Percentiles rank a stretch among this genome's conserved stretches.
phyloP scores from a whole-genome alignment of 2,113 vertebrate genomes.

The Epinephelus cyanopodus region DNA sequence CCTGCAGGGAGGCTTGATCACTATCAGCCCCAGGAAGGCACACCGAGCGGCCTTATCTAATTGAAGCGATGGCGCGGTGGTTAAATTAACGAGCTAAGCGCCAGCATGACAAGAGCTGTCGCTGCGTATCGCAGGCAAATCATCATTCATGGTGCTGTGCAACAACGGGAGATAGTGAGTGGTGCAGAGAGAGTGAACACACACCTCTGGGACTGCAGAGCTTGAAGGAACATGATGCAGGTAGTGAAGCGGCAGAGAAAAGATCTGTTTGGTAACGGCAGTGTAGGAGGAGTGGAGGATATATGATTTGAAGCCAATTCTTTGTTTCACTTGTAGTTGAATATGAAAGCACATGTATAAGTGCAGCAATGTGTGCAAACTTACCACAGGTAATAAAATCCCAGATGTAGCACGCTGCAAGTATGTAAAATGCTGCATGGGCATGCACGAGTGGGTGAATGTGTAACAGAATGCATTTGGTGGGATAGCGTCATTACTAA shows the following conservation, averaged over 20 bases:
- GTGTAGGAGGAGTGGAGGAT: background rate
- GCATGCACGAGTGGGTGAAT: no score
- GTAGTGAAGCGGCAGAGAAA: background rate
- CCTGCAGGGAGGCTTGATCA: background rate
- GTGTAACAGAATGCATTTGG: no score
- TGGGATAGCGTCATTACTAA: no score
- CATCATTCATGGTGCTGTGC: conserved; percentile 1
- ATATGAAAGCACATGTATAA: background rate
- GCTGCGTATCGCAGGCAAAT: background rate
- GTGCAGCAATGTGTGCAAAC: no score
- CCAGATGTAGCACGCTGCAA: no score
- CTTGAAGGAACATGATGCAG: background rate
- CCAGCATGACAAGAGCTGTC: conserved; percentile 3
- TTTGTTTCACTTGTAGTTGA: background rate
- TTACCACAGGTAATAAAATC: no score
- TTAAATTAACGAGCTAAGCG: conserved; percentile 1
- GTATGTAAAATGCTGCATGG: no score
- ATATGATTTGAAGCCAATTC: no score
- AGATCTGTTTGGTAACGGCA: background rate
- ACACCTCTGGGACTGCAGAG: background rate
- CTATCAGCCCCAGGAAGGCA: background rate
- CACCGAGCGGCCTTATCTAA: background rate
- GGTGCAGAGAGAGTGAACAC: background rate
- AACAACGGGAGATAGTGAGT: background rate
- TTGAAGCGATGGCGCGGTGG: background rate